Evolutionary conservation across 2,113 vertebrate genomes (phyloP).

Genomic region (Eonycteris spelaea): DNA sequence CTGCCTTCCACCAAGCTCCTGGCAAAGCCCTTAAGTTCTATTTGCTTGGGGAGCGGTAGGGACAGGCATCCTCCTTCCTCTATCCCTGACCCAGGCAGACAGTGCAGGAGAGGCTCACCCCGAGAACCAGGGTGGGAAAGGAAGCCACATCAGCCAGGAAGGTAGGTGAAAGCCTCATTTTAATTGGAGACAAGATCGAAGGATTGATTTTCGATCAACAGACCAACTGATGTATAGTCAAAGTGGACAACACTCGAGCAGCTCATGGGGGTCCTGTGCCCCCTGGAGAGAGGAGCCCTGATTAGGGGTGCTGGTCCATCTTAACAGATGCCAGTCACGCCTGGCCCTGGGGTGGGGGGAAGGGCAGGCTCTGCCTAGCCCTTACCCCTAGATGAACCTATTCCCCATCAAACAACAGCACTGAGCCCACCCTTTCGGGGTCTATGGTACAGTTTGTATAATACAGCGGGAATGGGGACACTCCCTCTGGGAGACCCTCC

Average conservation of each 20-base stretch:
- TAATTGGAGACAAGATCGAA: constrained; percentile 68
- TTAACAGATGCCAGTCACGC: not conserved
- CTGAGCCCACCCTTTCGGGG: not conserved
- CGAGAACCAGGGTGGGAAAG: not conserved
- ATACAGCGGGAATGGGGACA: constrained; percentile 33
- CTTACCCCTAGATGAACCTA: not conserved
- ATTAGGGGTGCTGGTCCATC: not conserved
- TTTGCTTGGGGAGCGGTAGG: not conserved
- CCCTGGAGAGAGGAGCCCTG: not conserved
- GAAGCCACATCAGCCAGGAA: constrained; percentile 16
- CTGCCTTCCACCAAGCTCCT: not conserved
- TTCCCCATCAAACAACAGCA: not conserved
- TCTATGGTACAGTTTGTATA: constrained; percentile 50
- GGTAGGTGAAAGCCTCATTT: constrained; percentile 54
- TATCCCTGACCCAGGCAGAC: not conserved
- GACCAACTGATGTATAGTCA: not conserved
- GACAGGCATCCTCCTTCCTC: not conserved
- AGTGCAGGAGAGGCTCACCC: not conserved
- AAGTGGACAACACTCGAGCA: constrained; percentile 7
- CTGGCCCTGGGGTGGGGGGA: not conserved
- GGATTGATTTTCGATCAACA: constrained; percentile 22
- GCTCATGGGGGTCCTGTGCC: not conserved
- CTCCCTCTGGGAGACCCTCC: not conserved
- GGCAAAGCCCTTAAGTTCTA: not conserved
- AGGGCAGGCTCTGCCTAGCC: not conserved